Percentiles rank a stretch among this genome's conserved stretches.
Evolutionary conservation across 2,888 invertebrate species (phyloP).

Genomic region (Acanthosoma haemorrhoidale): DNA sequence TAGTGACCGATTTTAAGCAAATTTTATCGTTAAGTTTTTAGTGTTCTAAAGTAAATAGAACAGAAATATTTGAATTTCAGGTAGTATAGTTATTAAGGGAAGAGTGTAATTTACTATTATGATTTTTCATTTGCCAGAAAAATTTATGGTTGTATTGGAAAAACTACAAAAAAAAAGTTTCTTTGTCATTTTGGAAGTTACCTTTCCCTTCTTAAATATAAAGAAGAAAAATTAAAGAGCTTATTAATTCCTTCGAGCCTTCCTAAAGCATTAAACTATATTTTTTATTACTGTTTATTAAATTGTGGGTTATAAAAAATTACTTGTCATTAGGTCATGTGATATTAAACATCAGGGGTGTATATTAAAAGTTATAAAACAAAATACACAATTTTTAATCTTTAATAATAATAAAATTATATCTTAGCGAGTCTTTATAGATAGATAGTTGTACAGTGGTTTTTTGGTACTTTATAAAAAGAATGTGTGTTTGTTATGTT

Average conservation of each 20-base stretch:
- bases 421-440: background rate
- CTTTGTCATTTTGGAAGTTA: background rate
- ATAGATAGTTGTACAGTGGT: too few relatives aligned
- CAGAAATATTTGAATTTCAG: too few relatives aligned
- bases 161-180: background rate
- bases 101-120: background rate
- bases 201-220: background rate
- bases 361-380: background rate
- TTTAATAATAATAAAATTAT: background rate
- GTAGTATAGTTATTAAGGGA: background rate
- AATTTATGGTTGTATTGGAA: background rate
- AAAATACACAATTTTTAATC: conserved; percentile 3
- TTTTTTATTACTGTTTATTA: conserved; percentile 3
- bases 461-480: background rate
- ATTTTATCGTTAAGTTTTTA: background rate
- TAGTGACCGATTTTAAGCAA: too few relatives aligned
- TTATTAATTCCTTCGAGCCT: conserved; percentile 20
- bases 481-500: conserved; percentile 29
- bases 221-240: conserved; percentile 6
- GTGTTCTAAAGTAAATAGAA: too few relatives aligned
- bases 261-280: conserved; percentile 13
- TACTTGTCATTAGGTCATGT: conserved; percentile 23
- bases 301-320: conserved; percentile 14
- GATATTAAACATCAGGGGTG: conserved; percentile 27
- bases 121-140: background rate